phyloP scores from a whole-genome alignment of 2,888 invertebrate species.

The Hirtodrosophila histrioides region DNA sequence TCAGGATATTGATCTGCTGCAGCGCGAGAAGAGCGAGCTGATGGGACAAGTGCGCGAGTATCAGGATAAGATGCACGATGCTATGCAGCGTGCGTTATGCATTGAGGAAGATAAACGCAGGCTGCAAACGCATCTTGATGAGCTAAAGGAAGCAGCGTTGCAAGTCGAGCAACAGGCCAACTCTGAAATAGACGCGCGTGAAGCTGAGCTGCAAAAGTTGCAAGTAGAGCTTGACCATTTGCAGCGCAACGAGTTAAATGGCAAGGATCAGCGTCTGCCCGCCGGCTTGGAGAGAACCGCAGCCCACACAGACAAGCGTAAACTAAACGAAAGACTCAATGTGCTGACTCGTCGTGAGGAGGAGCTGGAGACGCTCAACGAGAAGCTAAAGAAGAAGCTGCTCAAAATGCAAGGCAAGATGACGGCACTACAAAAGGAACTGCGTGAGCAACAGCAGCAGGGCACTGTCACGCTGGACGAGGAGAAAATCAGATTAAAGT shows the following conservation, averaged over 20 bases:
- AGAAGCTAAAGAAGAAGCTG: constrained; percentile 85
- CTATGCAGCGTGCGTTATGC: constrained; percentile 90
- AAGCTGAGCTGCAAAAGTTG: constrained; percentile 82
- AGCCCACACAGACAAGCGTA: constrained; percentile 86
- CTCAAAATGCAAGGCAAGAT: constrained; percentile 84
- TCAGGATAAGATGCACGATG: constrained; percentile 87
- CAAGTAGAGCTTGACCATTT: constrained; percentile 65
- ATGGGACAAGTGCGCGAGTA: constrained; percentile 77
- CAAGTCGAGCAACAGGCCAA: constrained; percentile 92
- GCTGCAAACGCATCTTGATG: constrained; percentile 89
- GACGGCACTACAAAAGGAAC: constrained; percentile 49
- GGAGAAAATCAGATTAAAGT: constrained; percentile 80
- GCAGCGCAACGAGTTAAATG: constrained; percentile 37
- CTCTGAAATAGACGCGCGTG: constrained; percentile 87
- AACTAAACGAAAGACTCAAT: constrained; percentile 86
- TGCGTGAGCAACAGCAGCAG: constrained; percentile 43
- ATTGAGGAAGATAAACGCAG: constrained; percentile 90
- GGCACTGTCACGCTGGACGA: constrained; percentile 72
- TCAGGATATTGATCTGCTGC: constrained; percentile 86
- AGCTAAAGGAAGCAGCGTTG: constrained; percentile 90
- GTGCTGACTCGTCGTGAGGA: constrained; percentile 87
- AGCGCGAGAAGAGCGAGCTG: constrained; percentile 86
- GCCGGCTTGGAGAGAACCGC: constrained; percentile 41
- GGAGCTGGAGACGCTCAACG: constrained; percentile 85
- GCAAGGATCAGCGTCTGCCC: constrained; percentile 31